These are phyloP conservation scores for Troilus luridus DNA, from an alignment of 2,888 invertebrate species.

Conservation along the genomic window DNA sequence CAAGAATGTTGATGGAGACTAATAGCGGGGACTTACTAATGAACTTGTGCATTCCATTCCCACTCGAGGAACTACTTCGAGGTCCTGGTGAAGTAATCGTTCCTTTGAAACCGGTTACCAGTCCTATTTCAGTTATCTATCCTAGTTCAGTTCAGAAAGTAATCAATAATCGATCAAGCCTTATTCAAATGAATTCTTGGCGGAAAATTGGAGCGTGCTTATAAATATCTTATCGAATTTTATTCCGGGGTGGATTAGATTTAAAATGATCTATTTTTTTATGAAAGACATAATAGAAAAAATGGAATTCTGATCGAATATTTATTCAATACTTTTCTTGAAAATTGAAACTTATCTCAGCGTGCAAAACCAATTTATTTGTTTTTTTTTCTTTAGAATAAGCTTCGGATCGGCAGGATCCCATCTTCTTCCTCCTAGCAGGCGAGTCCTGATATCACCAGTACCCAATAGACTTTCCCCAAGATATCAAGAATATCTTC, in stretches of 20 bases:
- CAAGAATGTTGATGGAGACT: not conserved
- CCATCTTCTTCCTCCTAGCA: not conserved
- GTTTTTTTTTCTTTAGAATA: not conserved
- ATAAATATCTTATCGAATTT: not conserved
- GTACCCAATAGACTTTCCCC: not conserved
- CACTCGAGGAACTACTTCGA: not conserved
- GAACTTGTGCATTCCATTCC: not conserved
- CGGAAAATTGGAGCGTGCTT: too few species aligned
- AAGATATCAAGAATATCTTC: not conserved
- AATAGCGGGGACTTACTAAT: not conserved
- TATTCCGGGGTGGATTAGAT: not conserved
- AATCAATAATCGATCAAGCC: not conserved
- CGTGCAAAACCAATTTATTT: not conserved
- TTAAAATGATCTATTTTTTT: not conserved
- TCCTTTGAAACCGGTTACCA: not conserved
- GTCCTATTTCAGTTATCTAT: too few species aligned
- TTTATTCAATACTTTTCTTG: not conserved
- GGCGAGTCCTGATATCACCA: not conserved
- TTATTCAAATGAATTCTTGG: not conserved
- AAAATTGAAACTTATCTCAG: constrained; percentile 3
- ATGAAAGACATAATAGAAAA: not conserved
- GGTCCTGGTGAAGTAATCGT: not conserved
- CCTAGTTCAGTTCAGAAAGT: too few species aligned
- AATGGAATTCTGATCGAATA: not conserved
- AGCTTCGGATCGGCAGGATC: not conserved